phyloP scores from a whole-genome alignment of 2,113 vertebrate genomes.

The Acrocephalus kingi region DNA sequence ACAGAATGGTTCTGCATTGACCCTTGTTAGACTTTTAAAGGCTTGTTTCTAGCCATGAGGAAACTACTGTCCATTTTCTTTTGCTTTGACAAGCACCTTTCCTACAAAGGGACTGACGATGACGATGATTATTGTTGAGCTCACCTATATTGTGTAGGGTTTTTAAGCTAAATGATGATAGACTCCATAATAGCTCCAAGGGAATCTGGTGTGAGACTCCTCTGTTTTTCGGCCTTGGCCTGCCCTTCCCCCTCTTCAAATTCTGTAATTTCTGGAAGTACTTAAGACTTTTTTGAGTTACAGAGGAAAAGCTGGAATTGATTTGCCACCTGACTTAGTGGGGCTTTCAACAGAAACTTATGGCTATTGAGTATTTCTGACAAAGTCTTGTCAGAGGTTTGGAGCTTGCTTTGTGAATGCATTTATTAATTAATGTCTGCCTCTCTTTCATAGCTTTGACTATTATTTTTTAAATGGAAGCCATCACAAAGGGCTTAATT shows the following conservation, averaged over 20 bases:
- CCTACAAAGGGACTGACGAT: background rate
- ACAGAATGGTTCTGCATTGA: background rate
- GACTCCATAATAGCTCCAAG: background rate
- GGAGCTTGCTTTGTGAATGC: background rate
- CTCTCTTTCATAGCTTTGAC: background rate
- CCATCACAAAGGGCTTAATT: background rate
- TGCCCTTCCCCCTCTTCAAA: background rate
- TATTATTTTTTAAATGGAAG: background rate
- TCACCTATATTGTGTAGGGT: background rate
- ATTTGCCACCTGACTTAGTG: slow-evolving; percentile 31
- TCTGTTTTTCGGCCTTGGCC: background rate
- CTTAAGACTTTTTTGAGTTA: background rate
- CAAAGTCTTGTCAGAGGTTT: slow-evolving; percentile 23
- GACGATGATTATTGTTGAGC: background rate
- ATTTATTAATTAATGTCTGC: slow-evolving; percentile 11
- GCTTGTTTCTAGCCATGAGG: background rate
- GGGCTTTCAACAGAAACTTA: background rate
- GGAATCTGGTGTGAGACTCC: background rate
- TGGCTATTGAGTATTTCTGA: background rate
- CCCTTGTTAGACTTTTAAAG: background rate
- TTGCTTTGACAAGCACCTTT: background rate
- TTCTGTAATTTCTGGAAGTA: background rate
- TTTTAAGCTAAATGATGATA: background rate
- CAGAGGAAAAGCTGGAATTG: slow-evolving; percentile 15
- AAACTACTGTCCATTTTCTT: background rate